Percentiles rank a stretch among this genome's conserved stretches.
phyloP scores from a whole-genome alignment of 2,113 vertebrate species.

The Cyanistes caeruleus region DNA sequence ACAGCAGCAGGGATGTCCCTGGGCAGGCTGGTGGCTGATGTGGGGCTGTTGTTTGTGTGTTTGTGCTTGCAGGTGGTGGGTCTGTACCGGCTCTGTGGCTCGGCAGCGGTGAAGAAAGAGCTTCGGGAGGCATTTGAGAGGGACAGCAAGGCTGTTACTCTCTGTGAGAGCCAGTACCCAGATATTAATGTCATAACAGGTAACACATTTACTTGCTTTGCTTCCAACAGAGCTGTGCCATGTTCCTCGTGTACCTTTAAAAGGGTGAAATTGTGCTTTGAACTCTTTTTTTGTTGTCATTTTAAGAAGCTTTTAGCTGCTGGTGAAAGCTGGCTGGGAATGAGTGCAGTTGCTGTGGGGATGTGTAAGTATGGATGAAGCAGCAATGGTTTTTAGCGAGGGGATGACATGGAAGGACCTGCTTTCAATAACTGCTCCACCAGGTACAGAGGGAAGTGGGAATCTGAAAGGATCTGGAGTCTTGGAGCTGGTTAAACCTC shows the following conservation, averaged over 20 bases:
- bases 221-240: rapidly evolving
- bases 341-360: too few species aligned
- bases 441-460: background rate
- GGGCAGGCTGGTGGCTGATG: background rate
- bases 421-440: background rate
- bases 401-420: background rate
- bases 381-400: background rate
- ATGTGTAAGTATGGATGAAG: too few species aligned
- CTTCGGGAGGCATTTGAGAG: conserved; percentile 95
- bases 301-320: background rate
- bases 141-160: conserved; percentile 85
- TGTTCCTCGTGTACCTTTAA: background rate
- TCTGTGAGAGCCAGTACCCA: conserved; percentile 91
- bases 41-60: background rate
- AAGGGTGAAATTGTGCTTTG: background rate
- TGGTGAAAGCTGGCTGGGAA: background rate
- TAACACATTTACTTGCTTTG: conserved; percentile 67
- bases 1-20: background rate
- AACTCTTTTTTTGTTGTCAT: background rate
- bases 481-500: background rate
- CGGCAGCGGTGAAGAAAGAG: conserved; percentile 96
- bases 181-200: conserved; percentile 99
- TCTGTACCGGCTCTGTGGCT: conserved; percentile 95
- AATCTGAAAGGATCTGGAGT: background rate
- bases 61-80: conserved; percentile 88